Conservation (phyloP, 2,888 invertebrate species). For the Scaptodrosophila latifasciaeformis region DNA sequence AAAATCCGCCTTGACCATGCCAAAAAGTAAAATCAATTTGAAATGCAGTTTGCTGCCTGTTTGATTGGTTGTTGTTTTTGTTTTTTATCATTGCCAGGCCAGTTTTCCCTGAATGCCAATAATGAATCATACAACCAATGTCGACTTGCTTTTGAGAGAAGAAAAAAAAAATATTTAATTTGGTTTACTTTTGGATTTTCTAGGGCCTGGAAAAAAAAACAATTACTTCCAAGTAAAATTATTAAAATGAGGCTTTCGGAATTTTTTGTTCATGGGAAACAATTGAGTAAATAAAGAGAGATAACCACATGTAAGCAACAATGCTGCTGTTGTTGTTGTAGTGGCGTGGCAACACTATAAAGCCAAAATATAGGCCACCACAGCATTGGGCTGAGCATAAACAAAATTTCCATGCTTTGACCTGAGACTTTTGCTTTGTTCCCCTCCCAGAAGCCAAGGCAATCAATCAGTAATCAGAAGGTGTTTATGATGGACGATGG, state of each 20-base stretch:
- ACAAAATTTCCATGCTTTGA: no score
- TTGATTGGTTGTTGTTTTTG: slow-evolving; percentile 10
- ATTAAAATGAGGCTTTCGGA: no score
- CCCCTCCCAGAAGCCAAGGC: slow-evolving; percentile 38
- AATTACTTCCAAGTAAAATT: no score
- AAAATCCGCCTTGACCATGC: slow-evolving; percentile 36
- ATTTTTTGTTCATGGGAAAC: slow-evolving; percentile 46
- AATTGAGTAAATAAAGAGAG: slow-evolving; percentile 33
- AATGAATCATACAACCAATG: background rate
- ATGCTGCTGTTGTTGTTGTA: no score
- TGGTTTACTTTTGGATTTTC: no score
- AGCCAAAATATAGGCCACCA: slow-evolving; percentile 52
- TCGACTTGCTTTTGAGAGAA: no score
- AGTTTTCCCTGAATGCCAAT: slow-evolving; percentile 6
- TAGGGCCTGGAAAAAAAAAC: no score
- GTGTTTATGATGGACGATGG: slow-evolving; percentile 33
- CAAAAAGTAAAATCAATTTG: slow-evolving; percentile 27
- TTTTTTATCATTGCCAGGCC: slow-evolving; percentile 12
- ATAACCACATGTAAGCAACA: slow-evolving; percentile 23
- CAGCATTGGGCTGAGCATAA: slow-evolving; percentile 41
- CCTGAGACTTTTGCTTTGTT: no score
- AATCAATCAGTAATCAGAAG: slow-evolving; percentile 44
- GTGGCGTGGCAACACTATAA: background rate
- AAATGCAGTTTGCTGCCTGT: slow-evolving; percentile 24
- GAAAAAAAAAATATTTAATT: no score